Percentiles rank a stretch among this genome's conserved stretches.
Evolutionary conservation across 2,797 vertebrate species (phyloP).

Genomic region (Megalops cyprinoides): DNA sequence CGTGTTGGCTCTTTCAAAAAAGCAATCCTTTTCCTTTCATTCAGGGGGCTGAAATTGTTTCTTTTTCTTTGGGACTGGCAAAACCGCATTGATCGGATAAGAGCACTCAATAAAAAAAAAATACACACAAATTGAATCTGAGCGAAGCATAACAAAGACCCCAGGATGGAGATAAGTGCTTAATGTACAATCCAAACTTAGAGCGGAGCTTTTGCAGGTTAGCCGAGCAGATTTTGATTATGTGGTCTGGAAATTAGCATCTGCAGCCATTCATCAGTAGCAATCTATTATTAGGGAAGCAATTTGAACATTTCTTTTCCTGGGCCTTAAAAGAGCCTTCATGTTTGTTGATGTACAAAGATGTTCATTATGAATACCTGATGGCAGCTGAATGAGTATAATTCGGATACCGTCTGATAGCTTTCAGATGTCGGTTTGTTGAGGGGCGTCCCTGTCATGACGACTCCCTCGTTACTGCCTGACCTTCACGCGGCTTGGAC

Average conservation of each 20-base stretch:
- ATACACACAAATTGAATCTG: conserved; percentile 49
- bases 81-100: conserved; percentile 54
- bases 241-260: conserved; percentile 37
- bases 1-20: conserved; percentile 48
- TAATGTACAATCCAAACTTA: conserved; percentile 38
- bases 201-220: conserved; percentile 19
- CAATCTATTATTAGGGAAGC: conserved; percentile 41
- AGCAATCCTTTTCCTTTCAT: conserved; percentile 52
- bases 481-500: conserved; percentile 46
- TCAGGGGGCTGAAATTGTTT: conserved; percentile 54
- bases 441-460: conserved; percentile 26
- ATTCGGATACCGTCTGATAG: conserved; percentile 36
- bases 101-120: conserved; percentile 52
- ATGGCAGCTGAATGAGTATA: conserved; percentile 27
- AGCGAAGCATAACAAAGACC: conserved; percentile 39
- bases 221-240: conserved; percentile 40
- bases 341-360: conserved; percentile 37
- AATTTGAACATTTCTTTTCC: conserved; percentile 26
- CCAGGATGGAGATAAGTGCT: conserved; percentile 37
- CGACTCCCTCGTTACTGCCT: conserved; percentile 30
- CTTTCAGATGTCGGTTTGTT: conserved; percentile 41
- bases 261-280: conserved; percentile 33
- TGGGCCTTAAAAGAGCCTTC: conserved; percentile 14
- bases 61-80: conserved; percentile 53
- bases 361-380: conserved; percentile 40